Base-by-base conservation (phyloP, 2,797 vertebrate genomes). In the Microchirus variegatus region DNA sequence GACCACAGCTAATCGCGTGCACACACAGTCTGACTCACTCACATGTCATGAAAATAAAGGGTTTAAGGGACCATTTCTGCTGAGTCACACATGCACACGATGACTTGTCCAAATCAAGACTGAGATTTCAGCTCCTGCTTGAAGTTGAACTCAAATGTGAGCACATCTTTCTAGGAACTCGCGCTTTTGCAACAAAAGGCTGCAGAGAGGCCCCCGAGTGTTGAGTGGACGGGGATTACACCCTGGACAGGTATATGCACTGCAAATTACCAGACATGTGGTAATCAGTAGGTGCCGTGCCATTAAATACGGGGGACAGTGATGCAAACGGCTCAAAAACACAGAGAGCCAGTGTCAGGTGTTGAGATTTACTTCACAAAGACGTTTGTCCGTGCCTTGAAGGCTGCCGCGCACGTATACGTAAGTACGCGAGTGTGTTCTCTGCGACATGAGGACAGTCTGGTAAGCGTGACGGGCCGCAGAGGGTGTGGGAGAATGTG, bases 401-500 rank as follows among this genome's bases (percentile, higher is more conserved):
- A 53, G 62, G 62, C 68, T 8, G 49, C n/a, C n/a, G n/a, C n/a
- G n/a, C n/a, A n/a, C n/a, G n/a, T n/a, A n/a, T n/a, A n/a, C 15
- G 48, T 22, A 26, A 50, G 53, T n/a, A n/a, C n/a, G n/a, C n/a
- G n/a, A n/a, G n/a, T n/a, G 36, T 65, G 63, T 62, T 75, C 59
- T 61, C 18, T 1, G 16, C 3, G 22, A 48, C 56, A 40, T 2
- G 22, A 62, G 36, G 58, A 68, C 37, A 47, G 59, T 67, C 58
- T 35, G 1, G 12, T 15, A 59, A 59, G 65, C 45, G 31, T 70
- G 59, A 62, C 80, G 38, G 59, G 63, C 57, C 1, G 7, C 51
- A 35, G 81, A 86, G 85, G 88, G 91, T 89, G 91, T 90, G 86
- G 70, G 84, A 89, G 89, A 91, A 86, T 91, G 86, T 83, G 82